Conservation (phyloP, 2,888 invertebrate species). For the Tetropium fuscum region DNA sequence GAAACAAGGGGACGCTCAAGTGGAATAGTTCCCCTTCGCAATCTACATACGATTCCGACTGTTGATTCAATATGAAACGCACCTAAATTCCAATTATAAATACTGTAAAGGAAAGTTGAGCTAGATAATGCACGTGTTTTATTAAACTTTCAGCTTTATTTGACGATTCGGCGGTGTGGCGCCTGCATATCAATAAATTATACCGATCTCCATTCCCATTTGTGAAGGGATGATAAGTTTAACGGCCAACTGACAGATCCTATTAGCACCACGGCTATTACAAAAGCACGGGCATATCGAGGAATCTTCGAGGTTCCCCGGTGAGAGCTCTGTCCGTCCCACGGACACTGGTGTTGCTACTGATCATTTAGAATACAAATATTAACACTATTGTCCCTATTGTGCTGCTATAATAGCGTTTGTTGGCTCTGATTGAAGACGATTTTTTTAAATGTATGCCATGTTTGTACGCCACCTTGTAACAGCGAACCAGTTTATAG, state of each 20-base stretch:
- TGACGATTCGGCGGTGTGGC: constrained; percentile 39
- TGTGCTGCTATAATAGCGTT: constrained; percentile 31
- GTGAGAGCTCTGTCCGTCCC: constrained; percentile 45
- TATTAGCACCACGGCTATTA: constrained; percentile 57
- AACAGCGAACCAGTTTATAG: too few species aligned
- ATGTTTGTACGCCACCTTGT: too few species aligned
- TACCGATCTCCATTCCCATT: too few species aligned
- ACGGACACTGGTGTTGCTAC: constrained; percentile 48
- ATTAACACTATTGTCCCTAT: constrained; percentile 55
- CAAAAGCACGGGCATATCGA: constrained; percentile 49
- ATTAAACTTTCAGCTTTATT: constrained; percentile 32
- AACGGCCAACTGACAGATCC: constrained; percentile 60
- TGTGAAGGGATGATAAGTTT: constrained; percentile 54
- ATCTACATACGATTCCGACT: constrained; percentile 47
- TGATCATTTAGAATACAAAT: constrained; percentile 61
- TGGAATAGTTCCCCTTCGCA: constrained; percentile 48
- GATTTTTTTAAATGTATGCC: too few species aligned
- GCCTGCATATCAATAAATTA: constrained; percentile 58
- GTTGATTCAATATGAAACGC: constrained; percentile 47
- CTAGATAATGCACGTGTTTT: constrained; percentile 47
- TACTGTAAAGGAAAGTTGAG: neutral
- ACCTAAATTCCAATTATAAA: constrained; percentile 43
- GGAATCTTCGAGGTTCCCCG: constrained; percentile 52
- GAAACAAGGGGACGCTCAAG: constrained; percentile 59
- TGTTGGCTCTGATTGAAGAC: constrained; percentile 26